A percentile compares a stretch with the other conserved stretches of the same genome.
phyloP scores from a whole-genome alignment of 2,113 vertebrate genomes.

The Enhydra lutris region DNA sequence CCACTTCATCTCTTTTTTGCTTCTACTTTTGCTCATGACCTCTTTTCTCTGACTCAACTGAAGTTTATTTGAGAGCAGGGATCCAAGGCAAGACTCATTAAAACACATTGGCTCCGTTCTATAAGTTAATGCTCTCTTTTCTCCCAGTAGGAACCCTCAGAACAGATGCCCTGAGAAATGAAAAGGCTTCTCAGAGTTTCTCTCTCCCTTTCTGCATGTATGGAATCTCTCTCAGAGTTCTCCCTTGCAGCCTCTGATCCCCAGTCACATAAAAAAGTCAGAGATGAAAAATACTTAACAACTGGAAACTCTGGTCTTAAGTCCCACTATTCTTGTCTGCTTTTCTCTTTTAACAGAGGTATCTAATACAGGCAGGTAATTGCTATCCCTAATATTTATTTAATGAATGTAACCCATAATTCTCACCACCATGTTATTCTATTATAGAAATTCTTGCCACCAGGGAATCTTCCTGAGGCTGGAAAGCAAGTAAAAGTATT shows the following conservation, averaged over 20 bases:
- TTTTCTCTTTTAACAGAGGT: neutral
- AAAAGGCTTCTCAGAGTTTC: neutral
- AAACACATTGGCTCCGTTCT: neutral
- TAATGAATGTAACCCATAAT: constrained; percentile 45
- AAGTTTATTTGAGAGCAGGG: neutral
- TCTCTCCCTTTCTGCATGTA: neutral
- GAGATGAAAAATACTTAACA: neutral
- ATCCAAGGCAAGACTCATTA: neutral
- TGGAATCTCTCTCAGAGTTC: neutral
- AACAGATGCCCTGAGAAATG: neutral
- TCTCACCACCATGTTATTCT: neutral
- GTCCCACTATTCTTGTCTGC: neutral
- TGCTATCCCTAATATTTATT: constrained; percentile 50
- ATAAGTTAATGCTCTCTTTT: neutral
- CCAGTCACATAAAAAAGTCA: neutral
- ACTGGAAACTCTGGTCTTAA: neutral
- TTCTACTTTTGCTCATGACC: neutral
- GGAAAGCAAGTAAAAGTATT: neutral
- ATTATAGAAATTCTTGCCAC: constrained; percentile 18
- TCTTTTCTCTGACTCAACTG: constrained; percentile 34
- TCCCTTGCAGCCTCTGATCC: neutral
- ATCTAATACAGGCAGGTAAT: neutral
- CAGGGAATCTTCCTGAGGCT: constrained; percentile 27
- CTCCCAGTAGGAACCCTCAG: neutral
- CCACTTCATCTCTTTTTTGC: neutral